phyloP scores from a whole-genome alignment of 2,797 vertebrate species.

The Botia kubotai region DNA sequence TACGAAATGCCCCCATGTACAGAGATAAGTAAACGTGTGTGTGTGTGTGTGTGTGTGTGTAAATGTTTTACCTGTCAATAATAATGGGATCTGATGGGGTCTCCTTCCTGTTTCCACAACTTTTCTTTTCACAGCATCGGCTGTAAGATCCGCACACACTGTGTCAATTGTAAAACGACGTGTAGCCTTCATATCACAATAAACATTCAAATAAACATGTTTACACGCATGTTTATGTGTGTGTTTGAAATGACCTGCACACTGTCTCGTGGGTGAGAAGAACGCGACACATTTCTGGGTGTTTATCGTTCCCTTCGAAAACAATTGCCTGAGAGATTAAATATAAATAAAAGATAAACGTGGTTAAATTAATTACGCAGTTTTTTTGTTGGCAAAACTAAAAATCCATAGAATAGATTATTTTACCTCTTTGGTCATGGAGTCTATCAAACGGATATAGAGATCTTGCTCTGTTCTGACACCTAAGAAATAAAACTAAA shows the following conservation, averaged over 20 bases:
- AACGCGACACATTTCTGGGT: slow-evolving; percentile 48
- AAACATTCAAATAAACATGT: background rate
- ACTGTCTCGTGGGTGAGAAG: slow-evolving; percentile 48
- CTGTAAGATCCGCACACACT: slow-evolving; percentile 11
- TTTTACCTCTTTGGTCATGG: slow-evolving; percentile 98
- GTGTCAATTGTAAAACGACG: background rate
- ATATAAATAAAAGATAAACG: background rate
- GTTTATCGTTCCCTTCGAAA: slow-evolving; percentile 50
- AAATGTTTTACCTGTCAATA: slow-evolving; percentile 33
- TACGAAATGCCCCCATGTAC: too few relatives aligned
- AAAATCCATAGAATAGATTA: background rate
- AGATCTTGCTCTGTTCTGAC: slow-evolving; percentile 97
- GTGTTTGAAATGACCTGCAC: slow-evolving; percentile 37
- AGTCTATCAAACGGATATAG: slow-evolving; percentile 97
- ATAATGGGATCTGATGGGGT: slow-evolving; percentile 39
- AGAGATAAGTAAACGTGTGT: too few relatives aligned
- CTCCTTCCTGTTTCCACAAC: slow-evolving; percentile 49
- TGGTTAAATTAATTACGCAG: background rate
- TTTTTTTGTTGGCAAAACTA: background rate
- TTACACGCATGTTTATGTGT: background rate
- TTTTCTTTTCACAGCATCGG: slow-evolving; percentile 43
- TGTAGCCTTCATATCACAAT: background rate
- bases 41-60: background rate
- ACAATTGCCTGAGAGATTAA: slow-evolving; percentile 36
- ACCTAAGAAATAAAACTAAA: slow-evolving; percentile 72